Conservation (phyloP, 2,888 invertebrate genomes). For the Argyresthia albistria region DNA sequence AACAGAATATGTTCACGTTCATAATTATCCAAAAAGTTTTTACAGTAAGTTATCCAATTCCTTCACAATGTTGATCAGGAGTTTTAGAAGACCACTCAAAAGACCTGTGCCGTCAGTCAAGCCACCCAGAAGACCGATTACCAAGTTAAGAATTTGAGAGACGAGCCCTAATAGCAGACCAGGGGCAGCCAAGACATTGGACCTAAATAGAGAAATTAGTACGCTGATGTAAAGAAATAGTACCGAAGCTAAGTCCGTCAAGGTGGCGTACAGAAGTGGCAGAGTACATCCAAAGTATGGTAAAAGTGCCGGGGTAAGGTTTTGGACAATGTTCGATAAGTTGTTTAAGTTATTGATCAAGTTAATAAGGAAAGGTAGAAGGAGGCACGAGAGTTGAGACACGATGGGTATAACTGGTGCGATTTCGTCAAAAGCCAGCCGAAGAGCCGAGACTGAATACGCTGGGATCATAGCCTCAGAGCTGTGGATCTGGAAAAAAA, state of each 20-base stretch:
- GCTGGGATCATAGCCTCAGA: constrained; percentile 57
- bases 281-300: constrained; percentile 61
- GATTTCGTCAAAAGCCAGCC: constrained; percentile 56
- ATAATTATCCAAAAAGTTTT: no score
- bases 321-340: constrained; percentile 56
- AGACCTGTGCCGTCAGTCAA: constrained; percentile 45
- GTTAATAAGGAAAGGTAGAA: constrained; percentile 55
- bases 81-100: constrained; percentile 41
- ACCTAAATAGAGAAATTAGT: constrained; percentile 51
- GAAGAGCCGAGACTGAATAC: constrained; percentile 51
- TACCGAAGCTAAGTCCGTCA: constrained; percentile 57
- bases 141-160: constrained; percentile 42
- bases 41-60: constrained; percentile 48
- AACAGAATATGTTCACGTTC: no score
- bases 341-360: constrained; percentile 59
- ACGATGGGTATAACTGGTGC: constrained; percentile 48
- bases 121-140: constrained; percentile 43
- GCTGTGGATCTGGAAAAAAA: constrained; percentile 29
- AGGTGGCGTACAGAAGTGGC: constrained; percentile 49
- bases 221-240: constrained; percentile 57
- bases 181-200: constrained; percentile 52
- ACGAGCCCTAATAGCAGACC: constrained; percentile 42
- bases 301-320: constrained; percentile 51
- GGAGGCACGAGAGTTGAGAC: constrained; percentile 49
- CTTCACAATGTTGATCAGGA: constrained; percentile 45